A percentile compares a stretch with the other conserved stretches of the same genome.
These are phyloP conservation scores for Patiria pectinifera DNA, from an alignment of 53 echinoderm and acorn worm genomes.

Conservation along the genomic window DNA sequence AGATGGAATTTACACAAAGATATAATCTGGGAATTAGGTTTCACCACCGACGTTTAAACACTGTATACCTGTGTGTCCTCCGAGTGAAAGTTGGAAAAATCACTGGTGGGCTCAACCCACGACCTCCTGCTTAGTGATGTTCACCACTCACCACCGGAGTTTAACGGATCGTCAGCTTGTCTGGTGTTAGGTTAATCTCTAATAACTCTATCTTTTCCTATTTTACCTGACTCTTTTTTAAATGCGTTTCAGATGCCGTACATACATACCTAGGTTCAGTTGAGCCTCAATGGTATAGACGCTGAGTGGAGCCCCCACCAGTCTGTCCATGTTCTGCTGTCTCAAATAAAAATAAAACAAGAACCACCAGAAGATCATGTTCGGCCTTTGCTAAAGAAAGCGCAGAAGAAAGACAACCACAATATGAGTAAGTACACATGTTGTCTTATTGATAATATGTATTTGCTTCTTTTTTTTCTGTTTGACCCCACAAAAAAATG, in stretches of 20 bases:
- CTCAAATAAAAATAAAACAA: conserved; percentile 72
- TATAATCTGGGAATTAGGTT: no score
- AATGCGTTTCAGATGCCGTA: conserved; percentile 76
- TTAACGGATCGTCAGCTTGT: no score
- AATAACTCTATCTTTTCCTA: background rate
- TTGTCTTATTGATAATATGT: background rate
- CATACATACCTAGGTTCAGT: conserved; percentile 81
- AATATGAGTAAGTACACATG: conserved; percentile 91
- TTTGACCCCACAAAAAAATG: no score
- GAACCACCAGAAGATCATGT: conserved; percentile 83
- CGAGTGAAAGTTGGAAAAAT: no score
- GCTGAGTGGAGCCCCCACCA: conserved; percentile 76
- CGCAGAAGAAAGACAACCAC: conserved; percentile 99
- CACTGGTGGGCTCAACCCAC: no score
- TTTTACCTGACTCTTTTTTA: background rate
- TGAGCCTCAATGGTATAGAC: conserved; percentile 67
- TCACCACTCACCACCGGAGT: no score
- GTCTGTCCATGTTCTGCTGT: conserved; percentile 86
- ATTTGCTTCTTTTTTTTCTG: no score
- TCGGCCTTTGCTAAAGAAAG: conserved; percentile 90
- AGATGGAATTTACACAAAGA: no score
- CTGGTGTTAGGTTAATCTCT: background rate
- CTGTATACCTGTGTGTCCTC: no score
- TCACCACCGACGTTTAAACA: no score
- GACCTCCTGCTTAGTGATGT: no score